A percentile compares a stretch with the other conserved stretches of the same genome.
Conservation (phyloP, 2,113 vertebrate species). For the Murina feae region DNA sequence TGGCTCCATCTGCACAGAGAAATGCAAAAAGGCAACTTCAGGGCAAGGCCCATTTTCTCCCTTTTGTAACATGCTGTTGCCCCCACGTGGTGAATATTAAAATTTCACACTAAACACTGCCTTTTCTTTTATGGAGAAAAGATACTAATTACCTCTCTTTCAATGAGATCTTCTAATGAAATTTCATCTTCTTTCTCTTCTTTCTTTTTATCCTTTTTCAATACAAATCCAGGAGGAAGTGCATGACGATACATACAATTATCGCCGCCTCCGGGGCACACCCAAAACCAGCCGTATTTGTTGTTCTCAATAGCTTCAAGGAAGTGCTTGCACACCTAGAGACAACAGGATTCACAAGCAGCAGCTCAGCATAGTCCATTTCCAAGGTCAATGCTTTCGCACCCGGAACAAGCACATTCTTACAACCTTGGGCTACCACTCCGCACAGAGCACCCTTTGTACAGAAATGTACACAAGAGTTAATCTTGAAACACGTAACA, state of each 20-base stretch:
- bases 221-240: slow-evolving; percentile 94
- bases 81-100: slow-evolving; percentile 64
- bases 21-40: background rate
- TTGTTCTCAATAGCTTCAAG: slow-evolving; percentile 97
- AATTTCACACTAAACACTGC: slow-evolving; percentile 31
- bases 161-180: slow-evolving; percentile 97
- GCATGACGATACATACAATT: slow-evolving; percentile 97
- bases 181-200: slow-evolving; percentile 94
- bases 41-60: background rate
- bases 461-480: background rate
- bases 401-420: background rate
- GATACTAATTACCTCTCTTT: slow-evolving; percentile 88
- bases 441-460: background rate
- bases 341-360: slow-evolving; percentile 31
- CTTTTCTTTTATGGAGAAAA: slow-evolving; percentile 2
- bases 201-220: slow-evolving; percentile 98
- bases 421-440: background rate
- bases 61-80: background rate
- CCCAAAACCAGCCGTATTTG: slow-evolving; percentile 99
- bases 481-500: background rate
- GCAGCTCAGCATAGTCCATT: background rate
- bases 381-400: background rate
- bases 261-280: slow-evolving; percentile 93
- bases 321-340: slow-evolving; percentile 95
- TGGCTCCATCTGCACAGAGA: too few species aligned